These are phyloP conservation scores for Dynastes grantii DNA, from an alignment of 2,888 invertebrate genomes.

Conservation along the genomic window DNA sequence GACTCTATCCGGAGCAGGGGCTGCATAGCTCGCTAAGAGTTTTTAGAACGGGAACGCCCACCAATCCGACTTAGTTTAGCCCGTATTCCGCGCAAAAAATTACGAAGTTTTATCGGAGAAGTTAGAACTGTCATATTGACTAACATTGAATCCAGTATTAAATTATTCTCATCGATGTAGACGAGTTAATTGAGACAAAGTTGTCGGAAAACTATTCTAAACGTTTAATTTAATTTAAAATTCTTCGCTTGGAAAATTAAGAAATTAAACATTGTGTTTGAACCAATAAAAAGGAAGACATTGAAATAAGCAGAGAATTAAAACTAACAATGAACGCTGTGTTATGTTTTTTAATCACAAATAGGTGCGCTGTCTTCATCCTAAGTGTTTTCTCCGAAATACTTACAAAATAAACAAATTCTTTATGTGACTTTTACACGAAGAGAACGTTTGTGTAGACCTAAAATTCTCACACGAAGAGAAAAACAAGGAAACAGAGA, in stretches of 20 bases:
- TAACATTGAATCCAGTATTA: neutral
- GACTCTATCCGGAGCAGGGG: constrained; percentile 36
- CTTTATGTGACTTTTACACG: constrained; percentile 1
- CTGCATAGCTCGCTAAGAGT: constrained; percentile 17
- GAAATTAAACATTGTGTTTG: too few species aligned
- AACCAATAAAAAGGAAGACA: neutral
- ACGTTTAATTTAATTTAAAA: too few species aligned
- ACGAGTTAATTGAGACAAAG: too few species aligned
- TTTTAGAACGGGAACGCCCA: constrained; percentile 48
- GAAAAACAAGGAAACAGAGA: neutral
- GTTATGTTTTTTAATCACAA: constrained; percentile 12
- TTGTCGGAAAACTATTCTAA: too few species aligned
- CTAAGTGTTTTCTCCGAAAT: neutral
- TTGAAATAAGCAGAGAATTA: neutral
- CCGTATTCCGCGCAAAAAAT: neutral
- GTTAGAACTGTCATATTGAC: neutral
- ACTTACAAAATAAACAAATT: neutral
- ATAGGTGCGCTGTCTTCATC: neutral
- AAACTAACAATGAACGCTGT: constrained; percentile 20
- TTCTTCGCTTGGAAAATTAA: too few species aligned
- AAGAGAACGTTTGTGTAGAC: neutral
- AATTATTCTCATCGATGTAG: too few species aligned
- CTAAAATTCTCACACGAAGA: too few species aligned
- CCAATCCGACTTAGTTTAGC: constrained; percentile 13
- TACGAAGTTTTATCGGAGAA: neutral